These are phyloP conservation scores for Dendroctonus valens DNA, from an alignment of 1,140 invertebrate species.

Conservation along the genomic window DNA sequence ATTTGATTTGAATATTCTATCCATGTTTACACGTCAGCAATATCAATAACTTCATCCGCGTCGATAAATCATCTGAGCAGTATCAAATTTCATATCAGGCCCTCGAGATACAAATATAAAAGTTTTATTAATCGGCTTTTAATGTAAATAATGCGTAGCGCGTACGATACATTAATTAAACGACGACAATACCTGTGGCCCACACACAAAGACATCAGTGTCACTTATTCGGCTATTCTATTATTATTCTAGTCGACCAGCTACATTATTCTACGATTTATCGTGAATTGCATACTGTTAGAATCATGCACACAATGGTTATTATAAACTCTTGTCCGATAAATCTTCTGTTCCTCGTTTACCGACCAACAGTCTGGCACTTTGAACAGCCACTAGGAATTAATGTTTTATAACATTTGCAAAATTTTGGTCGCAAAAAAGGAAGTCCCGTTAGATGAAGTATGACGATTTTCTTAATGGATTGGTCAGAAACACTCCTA, in stretches of 20 bases:
- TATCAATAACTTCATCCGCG: slow-evolving; percentile 17
- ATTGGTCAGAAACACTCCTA: no score
- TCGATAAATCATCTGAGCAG: slow-evolving; percentile 16
- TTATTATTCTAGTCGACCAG: slow-evolving; percentile 12
- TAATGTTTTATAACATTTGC: no score
- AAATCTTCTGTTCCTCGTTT: no score
- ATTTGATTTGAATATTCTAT: slow-evolving; percentile 20
- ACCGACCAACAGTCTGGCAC: no score
- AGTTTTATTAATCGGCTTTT: slow-evolving; percentile 29
- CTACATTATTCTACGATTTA: slow-evolving; percentile 20
- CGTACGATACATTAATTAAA: slow-evolving; percentile 28
- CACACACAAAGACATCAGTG: slow-evolving; percentile 22
- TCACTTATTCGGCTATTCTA: slow-evolving; percentile 15
- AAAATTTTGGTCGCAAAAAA: no score
- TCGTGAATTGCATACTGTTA: slow-evolving; percentile 7
- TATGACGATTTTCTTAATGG: no score
- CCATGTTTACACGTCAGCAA: slow-evolving; percentile 15
- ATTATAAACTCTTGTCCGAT: not conserved
- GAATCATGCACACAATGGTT: not conserved
- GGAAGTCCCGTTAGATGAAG: no score
- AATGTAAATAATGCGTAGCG: slow-evolving; percentile 27
- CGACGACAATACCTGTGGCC: slow-evolving; percentile 21
- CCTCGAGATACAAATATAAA: slow-evolving; percentile 19
- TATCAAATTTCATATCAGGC: slow-evolving; percentile 24
- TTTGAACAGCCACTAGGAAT: no score